Percentiles rank a stretch among this genome's conserved stretches.
These are phyloP conservation scores for Anoplophora glabripennis DNA, from an alignment of 1,140 invertebrate genomes.

Conservation along the genomic window DNA sequence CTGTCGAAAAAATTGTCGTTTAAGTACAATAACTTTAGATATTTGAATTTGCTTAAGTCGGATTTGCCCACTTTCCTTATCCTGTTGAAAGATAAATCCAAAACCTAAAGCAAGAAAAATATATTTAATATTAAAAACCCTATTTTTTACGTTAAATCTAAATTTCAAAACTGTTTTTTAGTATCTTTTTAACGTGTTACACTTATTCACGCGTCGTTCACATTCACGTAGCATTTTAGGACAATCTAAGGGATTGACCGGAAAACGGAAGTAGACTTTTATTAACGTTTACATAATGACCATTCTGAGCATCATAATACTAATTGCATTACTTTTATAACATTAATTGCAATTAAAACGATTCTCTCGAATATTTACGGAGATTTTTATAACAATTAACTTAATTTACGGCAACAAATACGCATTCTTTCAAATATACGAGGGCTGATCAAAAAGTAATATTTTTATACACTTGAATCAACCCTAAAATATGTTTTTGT, in stretches of 20 bases:
- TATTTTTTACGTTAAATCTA: not conserved
- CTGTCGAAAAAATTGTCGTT: conserved; percentile 60
- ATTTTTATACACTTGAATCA: conserved; percentile 2
- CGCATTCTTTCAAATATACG: not conserved
- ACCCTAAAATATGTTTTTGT: not conserved
- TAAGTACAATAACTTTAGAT: conserved; percentile 58
- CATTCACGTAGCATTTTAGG: not conserved
- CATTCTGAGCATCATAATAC: not conserved
- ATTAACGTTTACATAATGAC: not conserved
- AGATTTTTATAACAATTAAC: not conserved
- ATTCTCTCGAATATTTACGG: not conserved
- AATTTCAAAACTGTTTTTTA: not conserved
- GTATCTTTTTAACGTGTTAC: not conserved
- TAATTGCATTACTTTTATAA: not conserved
- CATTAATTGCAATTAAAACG: not conserved
- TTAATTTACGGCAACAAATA: not conserved
- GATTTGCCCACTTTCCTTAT: conserved; percentile 55
- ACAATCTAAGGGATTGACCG: conserved; percentile 4
- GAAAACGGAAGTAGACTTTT: conserved; percentile 4
- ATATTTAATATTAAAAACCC: not conserved
- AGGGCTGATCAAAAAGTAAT: not conserved
- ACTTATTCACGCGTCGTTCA: not conserved
- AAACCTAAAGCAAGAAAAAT: conserved; percentile 51
- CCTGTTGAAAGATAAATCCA: conserved; percentile 62
- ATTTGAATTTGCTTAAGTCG: conserved; percentile 56